Evolutionary conservation across 1,140 invertebrate species (phyloP).

Genomic region (Drosophila oshimai): DNA sequence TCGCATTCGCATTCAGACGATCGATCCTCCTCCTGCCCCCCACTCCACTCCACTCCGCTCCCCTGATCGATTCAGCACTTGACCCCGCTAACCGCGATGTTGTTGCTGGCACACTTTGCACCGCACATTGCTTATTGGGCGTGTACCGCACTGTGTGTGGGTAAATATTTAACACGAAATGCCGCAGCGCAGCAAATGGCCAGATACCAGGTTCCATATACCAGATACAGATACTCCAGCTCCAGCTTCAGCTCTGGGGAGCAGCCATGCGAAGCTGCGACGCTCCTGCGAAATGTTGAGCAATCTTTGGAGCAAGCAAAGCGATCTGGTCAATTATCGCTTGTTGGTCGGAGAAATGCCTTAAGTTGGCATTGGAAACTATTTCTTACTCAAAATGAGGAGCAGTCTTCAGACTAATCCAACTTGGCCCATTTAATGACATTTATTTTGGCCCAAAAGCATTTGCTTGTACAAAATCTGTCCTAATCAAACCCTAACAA

Average conservation of each 20-base stretch:
- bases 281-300: conserved; percentile 62
- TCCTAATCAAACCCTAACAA: background rate
- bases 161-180: conserved; percentile 79
- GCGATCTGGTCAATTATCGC: conserved; percentile 39
- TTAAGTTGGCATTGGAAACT: conserved; percentile 15
- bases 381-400: background rate
- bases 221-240: conserved; percentile 7
- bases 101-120: conserved; percentile 72
- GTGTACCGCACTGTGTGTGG: conserved; percentile 48
- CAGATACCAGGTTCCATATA: conserved; percentile 12
- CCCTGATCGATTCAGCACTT: conserved; percentile 55
- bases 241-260: background rate
- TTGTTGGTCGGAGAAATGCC: conserved; percentile 34
- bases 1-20: conserved; percentile 36
- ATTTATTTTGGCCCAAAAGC: conserved; percentile 29
- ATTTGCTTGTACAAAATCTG: conserved; percentile 17
- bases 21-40: conserved; percentile 12
- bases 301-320: conserved; percentile 45
- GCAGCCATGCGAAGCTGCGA: conserved; percentile 20
- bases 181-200: conserved; percentile 45
- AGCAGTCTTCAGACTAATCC: background rate
- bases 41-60: background rate
- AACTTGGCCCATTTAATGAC: conserved; percentile 10
- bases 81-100: conserved; percentile 52
- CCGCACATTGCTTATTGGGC: conserved; percentile 69